These are phyloP conservation scores for Limosa lapponica DNA, from an alignment of 2,797 vertebrate genomes.

Conservation along the genomic window DNA sequence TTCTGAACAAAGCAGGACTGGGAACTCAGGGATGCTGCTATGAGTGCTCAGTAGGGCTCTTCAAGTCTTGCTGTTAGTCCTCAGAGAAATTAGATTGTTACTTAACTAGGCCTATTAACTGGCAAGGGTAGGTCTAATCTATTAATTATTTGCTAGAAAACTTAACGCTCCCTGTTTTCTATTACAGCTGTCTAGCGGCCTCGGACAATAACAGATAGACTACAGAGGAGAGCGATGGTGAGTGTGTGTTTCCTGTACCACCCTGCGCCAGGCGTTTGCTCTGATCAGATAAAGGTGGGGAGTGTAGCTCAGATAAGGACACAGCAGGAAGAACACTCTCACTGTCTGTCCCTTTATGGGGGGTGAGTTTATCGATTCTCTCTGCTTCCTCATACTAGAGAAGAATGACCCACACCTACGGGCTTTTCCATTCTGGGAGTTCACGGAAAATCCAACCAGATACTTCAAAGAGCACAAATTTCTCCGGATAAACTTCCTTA, in stretches of 20 bases:
- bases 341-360: background rate
- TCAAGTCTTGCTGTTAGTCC: background rate
- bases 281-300: background rate
- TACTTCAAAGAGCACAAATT: background rate
- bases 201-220: background rate
- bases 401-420: background rate
- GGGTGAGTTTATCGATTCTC: too few relatives aligned
- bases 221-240: background rate
- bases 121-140: background rate
- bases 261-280: background rate
- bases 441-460: background rate
- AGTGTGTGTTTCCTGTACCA: background rate
- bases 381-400: background rate
- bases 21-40: background rate
- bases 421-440: background rate
- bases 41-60: fast-evolving
- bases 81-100: background rate
- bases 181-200: slow-evolving; percentile 39
- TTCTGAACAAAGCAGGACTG: background rate
- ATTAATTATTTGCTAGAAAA: slow-evolving; percentile 36
- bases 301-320: background rate
- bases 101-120: background rate
- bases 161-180: slow-evolving; percentile 13
- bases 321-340: background rate
- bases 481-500: background rate